Conservation (phyloP, 2,888 invertebrate species). For the Carcina quercana region DNA sequence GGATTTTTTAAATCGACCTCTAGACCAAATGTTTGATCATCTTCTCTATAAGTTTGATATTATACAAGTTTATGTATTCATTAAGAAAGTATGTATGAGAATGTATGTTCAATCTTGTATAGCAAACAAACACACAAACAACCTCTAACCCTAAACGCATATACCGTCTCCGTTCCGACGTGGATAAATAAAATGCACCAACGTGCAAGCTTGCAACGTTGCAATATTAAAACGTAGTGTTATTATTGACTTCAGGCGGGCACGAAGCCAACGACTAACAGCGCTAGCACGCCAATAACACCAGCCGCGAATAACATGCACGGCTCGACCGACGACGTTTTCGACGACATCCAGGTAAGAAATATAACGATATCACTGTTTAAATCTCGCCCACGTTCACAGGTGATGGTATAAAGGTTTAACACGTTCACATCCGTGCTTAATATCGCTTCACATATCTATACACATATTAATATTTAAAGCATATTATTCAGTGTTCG, state of each 20-base stretch:
- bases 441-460: constrained; percentile 44
- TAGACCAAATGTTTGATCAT: no score
- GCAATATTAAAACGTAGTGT: no score
- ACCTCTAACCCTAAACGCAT: no score
- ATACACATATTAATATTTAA: constrained; percentile 22
- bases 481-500: neutral
- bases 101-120: no score
- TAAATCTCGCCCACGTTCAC: constrained; percentile 21
- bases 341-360: constrained; percentile 66
- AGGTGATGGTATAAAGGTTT: constrained; percentile 61
- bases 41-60: no score
- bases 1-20: no score
- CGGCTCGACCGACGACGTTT: constrained; percentile 64
- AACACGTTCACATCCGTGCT: constrained; percentile 70
- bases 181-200: no score
- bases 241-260: constrained; percentile 41
- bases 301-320: constrained; percentile 55
- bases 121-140: no score
- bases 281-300: constrained; percentile 61
- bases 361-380: neutral
- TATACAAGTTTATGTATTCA: no score
- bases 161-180: no score
- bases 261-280: constrained; percentile 58
- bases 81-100: no score
- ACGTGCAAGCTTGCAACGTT: no score